Base-by-base conservation (phyloP, 2,888 invertebrate genomes). In the Phymatocera aterrima region DNA sequence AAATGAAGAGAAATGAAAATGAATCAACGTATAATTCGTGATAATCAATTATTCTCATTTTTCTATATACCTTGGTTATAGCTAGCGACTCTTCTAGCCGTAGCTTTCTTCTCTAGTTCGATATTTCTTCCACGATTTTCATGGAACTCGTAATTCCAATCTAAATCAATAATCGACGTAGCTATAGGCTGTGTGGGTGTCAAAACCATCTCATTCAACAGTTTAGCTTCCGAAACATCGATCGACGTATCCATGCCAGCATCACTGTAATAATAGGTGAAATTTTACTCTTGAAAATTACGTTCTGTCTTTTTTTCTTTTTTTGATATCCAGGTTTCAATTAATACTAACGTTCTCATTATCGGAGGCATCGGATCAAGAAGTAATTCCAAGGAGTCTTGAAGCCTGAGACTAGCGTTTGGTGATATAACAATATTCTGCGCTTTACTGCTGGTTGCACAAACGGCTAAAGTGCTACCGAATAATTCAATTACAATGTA, bases 71-170 rank as follows among this genome's bases (percentile, higher is more conserved):
- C 97, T 86, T 98, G 95, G 90, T 97, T 96, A 88, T 97, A 98
- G 34, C 97, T 96, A 46, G 95, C 94, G 1, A 94, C 94, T 75
- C 98, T 93, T 84, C 93, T 91, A 0, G 97, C 98, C 24, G 91
- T 90, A 61, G 93, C 91, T 81, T 93, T 93, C 72, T 93, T 93
- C 85, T 94, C 94, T 2, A 96, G 91, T 81, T 93, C 94, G 51
- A 98, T 94, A 90, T 98, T 97, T 83, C 95, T 93, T 0, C 98
- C 98, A 86, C 96, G 97, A 84, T 96, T 93, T 83, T 96, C 95
- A 85, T 96, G 95, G 87, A 96, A 96, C 64, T 95, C 95, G 83
- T 94, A 95, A 1, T 83, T 84, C 87, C 88, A 90, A 80, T 90
- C 88, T 1, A 82, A 80, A 40, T 90, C 90, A 1, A 85, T 85